phyloP scores from a whole-genome alignment of 30 jellyfish, hydroid and myxozoan species.

The Aurelia aurita region DNA sequence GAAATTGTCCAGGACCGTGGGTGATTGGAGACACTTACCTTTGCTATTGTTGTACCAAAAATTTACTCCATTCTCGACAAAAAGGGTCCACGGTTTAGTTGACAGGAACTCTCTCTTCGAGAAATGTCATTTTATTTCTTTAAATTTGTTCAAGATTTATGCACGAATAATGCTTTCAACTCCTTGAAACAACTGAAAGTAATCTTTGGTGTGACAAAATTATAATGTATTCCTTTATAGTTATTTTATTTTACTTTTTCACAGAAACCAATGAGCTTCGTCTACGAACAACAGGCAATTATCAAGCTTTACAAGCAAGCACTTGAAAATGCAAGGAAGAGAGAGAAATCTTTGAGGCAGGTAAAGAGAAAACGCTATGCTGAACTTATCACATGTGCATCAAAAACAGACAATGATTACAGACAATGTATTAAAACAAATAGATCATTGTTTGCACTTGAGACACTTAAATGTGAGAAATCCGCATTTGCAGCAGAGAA shows the following conservation, averaged over 20 bases:
- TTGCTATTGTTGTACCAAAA: no score
- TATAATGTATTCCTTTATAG: no score
- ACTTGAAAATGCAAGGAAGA: background rate
- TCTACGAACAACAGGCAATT: background rate
- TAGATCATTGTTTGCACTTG: slow-evolving; percentile 6
- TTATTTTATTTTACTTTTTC: background rate
- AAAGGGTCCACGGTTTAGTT: no score
- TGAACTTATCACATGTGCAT: background rate
- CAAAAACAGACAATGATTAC: background rate
- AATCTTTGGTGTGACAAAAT: no score
- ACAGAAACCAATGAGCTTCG: background rate
- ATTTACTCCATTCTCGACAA: no score
- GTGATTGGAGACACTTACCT: no score
- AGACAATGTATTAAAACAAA: background rate
- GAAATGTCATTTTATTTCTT: no score
- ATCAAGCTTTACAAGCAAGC: background rate
- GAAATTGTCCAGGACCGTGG: no score
- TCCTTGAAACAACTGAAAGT: no score
- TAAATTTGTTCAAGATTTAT: no score
- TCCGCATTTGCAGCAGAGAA: background rate
- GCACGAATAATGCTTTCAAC: no score
- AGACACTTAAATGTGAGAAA: background rate
- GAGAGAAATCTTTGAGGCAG: background rate
- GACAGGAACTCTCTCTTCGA: no score
- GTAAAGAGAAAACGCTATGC: background rate